These are phyloP conservation scores for Microcaecilia unicolor DNA, from an alignment of 2,797 vertebrate species.

Conservation along the genomic window DNA sequence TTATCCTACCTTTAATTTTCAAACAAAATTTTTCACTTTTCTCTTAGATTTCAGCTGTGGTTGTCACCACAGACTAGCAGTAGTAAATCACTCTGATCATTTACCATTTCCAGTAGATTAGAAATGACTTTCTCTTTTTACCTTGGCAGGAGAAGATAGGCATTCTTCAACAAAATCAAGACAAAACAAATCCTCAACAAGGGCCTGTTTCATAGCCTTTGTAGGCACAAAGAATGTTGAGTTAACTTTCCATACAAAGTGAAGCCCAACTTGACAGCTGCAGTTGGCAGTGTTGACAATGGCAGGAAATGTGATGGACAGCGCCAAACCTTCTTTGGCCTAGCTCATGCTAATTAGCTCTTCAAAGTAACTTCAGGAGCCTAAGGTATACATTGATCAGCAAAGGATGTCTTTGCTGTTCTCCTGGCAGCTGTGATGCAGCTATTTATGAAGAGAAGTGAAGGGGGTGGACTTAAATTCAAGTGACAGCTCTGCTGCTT, in stretches of 20 bases:
- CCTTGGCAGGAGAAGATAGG: no score
- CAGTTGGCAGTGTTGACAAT: slow-evolving; percentile 66
- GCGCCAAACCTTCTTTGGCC: slow-evolving; percentile 61
- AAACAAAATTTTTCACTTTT: not conserved
- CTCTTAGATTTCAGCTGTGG: not conserved
- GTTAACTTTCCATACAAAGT: slow-evolving; percentile 2
- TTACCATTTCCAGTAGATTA: no score
- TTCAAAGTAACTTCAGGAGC: slow-evolving; percentile 65
- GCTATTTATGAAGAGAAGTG: slow-evolving; percentile 21
- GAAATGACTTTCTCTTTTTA: no score
- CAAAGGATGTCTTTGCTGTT: slow-evolving; percentile 56
- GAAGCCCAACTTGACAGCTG: slow-evolving; percentile 68
- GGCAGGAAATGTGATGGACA: slow-evolving; percentile 74
- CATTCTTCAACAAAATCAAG: no score
- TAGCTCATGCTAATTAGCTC: slow-evolving; percentile 74
- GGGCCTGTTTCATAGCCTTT: no score
- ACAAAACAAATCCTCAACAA: no score
- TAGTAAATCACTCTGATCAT: no score
- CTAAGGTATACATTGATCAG: slow-evolving; percentile 62
- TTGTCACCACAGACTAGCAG: not conserved
- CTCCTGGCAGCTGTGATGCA: slow-evolving; percentile 53
- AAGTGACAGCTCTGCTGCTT: slow-evolving; percentile 41
- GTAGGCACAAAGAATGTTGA: not conserved
- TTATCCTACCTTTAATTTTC: not conserved
- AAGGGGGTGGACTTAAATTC: slow-evolving; percentile 23